Evolutionary conservation across 2,113 vertebrate genomes (phyloP).

Genomic region (Eulemur rufifrons): DNA sequence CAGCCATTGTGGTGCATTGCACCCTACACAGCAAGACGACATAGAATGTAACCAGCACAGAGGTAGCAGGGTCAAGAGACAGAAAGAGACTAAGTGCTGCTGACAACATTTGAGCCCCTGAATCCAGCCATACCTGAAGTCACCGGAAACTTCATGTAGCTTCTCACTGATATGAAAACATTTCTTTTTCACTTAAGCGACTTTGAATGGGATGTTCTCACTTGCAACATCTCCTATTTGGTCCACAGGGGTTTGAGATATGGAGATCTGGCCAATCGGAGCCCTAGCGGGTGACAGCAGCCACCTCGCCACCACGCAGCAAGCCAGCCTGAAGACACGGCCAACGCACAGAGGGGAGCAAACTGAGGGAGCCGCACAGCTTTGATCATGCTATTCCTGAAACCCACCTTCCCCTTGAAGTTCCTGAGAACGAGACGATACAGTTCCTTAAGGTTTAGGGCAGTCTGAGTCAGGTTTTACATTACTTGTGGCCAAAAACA

Average conservation of each 20-base stretch:
- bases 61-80: not conserved
- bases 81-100: not conserved
- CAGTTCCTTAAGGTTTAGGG: not conserved
- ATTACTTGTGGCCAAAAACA: not conserved
- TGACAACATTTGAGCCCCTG: not conserved
- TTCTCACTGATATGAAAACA: not conserved
- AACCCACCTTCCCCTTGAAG: not conserved
- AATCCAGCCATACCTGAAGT: not conserved
- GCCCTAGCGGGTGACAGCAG: not conserved
- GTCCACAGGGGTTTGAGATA: not conserved
- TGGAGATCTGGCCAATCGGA: not conserved
- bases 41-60: not conserved
- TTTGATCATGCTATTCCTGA: not conserved
- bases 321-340: not conserved
- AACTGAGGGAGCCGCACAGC: not conserved
- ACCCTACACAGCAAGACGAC: accelerated
- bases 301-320: not conserved
- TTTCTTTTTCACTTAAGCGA: not conserved
- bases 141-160: accelerated
- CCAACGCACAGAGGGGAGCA: not conserved
- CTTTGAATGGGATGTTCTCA: not conserved
- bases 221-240: not conserved
- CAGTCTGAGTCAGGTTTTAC: not conserved
- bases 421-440: not conserved
- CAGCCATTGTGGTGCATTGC: accelerated